These are phyloP conservation scores for Siphlonurus alternatus DNA, from an alignment of 2,888 invertebrate species.

Conservation along the genomic window DNA sequence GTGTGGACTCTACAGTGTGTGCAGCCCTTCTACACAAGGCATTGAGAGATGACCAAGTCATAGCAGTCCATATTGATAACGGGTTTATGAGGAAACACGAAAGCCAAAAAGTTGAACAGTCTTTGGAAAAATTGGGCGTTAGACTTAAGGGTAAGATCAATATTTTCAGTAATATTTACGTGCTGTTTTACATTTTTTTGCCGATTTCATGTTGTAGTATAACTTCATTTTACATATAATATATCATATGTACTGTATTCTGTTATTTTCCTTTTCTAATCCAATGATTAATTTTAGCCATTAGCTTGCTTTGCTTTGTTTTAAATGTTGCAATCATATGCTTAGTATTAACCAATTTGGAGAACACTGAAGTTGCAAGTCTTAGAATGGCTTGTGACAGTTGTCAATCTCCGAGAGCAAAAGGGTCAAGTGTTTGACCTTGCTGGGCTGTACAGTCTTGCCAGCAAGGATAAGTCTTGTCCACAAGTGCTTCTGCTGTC, in stretches of 20 bases:
- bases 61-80: slow-evolving; percentile 95
- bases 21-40: slow-evolving; percentile 88
- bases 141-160: slow-evolving; percentile 40
- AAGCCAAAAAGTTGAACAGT: slow-evolving; percentile 71
- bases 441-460: no score
- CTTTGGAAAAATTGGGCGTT: slow-evolving; percentile 65
- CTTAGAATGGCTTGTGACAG: no score
- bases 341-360: no score
- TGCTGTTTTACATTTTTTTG: no score
- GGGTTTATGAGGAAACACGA: slow-evolving; percentile 98
- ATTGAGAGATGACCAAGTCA: slow-evolving; percentile 73
- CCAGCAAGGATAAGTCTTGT: no score
- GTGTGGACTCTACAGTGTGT: slow-evolving; percentile 99
- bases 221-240: not conserved
- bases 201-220: not conserved
- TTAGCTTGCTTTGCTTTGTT: no score
- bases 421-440: no score
- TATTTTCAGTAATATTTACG: not conserved
- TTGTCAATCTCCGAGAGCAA: no score
- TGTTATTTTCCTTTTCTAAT: not conserved
- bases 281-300: no score
- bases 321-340: no score
- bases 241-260: not conserved
- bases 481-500: no score
- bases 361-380: no score